These are phyloP conservation scores for Rapana venosa DNA, from an alignment of 2,888 invertebrate species.

Conservation along the genomic window DNA sequence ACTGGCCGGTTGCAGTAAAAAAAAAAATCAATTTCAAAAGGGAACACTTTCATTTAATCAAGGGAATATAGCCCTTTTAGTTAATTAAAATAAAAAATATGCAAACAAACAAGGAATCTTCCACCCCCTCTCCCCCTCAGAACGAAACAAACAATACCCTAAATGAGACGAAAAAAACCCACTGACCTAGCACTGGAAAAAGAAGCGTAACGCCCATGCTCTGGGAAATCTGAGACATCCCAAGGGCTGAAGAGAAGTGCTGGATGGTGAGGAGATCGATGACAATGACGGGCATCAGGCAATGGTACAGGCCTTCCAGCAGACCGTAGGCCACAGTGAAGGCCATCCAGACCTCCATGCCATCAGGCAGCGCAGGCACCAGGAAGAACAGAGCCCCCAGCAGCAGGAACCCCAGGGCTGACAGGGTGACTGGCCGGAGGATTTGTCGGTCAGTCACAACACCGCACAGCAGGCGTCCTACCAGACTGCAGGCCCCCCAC, in stretches of 20 bases:
- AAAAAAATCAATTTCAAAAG: too few species aligned
- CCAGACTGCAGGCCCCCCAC: constrained; percentile 15
- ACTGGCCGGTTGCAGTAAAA: too few species aligned
- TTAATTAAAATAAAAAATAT: too few species aligned
- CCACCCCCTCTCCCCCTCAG: too few species aligned
- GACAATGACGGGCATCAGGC: constrained; percentile 25
- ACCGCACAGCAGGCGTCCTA: constrained; percentile 6
- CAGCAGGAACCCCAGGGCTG: not conserved
- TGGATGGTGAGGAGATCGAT: constrained; percentile 16
- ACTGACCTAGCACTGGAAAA: constrained; percentile 22
- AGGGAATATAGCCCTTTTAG: too few species aligned
- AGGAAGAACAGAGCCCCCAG: constrained; percentile 6
- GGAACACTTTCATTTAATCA: too few species aligned
- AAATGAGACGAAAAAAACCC: too few species aligned
- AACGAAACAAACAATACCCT: too few species aligned
- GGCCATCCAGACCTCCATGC: not conserved
- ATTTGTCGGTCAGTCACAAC: not conserved
- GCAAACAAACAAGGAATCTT: too few species aligned
- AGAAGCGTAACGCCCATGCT: not conserved
- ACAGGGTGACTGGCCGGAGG: not conserved
- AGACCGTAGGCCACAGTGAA: not conserved
- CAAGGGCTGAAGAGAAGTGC: not conserved
- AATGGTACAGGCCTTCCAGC: constrained; percentile 22
- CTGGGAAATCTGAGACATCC: not conserved
- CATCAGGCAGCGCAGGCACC: not conserved